Percentiles rank a stretch among this genome's conserved stretches.
These are phyloP conservation scores for Aldabrachelys gigantea DNA, from an alignment of 2,113 vertebrate genomes.

Conservation along the genomic window DNA sequence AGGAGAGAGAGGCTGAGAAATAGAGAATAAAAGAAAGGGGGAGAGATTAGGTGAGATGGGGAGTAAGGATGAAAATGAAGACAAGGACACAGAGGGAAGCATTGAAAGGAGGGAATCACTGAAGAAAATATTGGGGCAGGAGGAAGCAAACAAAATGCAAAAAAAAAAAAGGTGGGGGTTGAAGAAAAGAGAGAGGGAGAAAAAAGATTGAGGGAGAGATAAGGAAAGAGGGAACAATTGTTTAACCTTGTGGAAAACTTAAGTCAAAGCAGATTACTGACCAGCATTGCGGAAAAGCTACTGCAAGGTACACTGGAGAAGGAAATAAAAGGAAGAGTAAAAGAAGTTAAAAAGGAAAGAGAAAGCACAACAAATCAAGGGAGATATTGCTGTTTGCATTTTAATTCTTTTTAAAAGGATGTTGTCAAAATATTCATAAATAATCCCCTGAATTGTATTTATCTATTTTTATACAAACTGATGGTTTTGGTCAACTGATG, in stretches of 20 bases:
- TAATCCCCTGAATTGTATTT: background rate
- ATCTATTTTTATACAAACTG: background rate
- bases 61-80: background rate
- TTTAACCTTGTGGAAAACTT: background rate
- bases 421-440: background rate
- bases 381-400: background rate
- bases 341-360: background rate
- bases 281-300: background rate
- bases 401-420: background rate
- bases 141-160: background rate
- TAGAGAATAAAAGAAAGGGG: background rate
- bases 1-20: background rate
- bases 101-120: background rate
- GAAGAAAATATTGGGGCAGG: background rate
- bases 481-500: background rate
- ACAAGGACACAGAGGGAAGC: background rate
- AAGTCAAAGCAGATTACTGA: background rate
- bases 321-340: background rate
- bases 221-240: background rate
- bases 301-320: background rate
- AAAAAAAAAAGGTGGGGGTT: background rate
- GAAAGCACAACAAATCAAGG: background rate
- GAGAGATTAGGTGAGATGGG: background rate
- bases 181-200: background rate
- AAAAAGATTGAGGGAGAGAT: background rate